Base-by-base conservation (phyloP, 1,140 invertebrate species). In the Drosophila melanogaster region DNA sequence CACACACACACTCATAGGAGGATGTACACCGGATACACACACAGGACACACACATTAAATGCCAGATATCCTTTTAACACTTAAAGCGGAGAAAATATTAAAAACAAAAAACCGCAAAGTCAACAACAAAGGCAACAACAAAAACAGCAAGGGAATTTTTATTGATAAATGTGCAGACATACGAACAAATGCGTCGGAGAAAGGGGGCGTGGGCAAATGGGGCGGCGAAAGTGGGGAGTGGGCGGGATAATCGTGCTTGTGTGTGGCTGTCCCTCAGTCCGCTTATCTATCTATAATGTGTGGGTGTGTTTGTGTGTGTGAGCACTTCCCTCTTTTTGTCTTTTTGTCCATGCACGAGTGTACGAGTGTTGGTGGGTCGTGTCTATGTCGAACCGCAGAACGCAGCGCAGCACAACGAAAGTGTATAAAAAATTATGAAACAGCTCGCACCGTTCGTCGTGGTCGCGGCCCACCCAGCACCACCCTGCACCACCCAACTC, bases 31-130 rank as follows among this genome's bases (percentile, higher is more conserved):
- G 69, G 69, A 65, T 66, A 66, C 64, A 69, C 41, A 70, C 50
- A 35, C 49, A 46, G 66, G 66, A 65, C 69, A 64, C 51, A 50
- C 49, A 75, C 78, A 87, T 70, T 89, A 89, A 87, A 87, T 89
- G 84, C 72, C 84, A 87, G 76, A 87, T 87, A 87, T 87, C 84
- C 84, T 87, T 87, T 87, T 87, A 87, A 87, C 84, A 87, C 84
- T 87, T 87, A 87, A 87, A 87, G 79, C 84, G 84, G 84, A 89
- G 77, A 87, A 87, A 87, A 87, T 87, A 87, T 87, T 89, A 84
- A 87, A 87, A 87, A 89, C 83, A 87, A 87, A 85, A 89, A 87
- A 81, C 76, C 84, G 79, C 84, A 87, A 89, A 87, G 77, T 69
- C 84, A 83, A 89, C 79, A 81, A 61, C 71, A 79, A 75, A 56